Percentiles rank a stretch among this genome's conserved stretches.
Conservation (phyloP, 2,888 invertebrate genomes). For the Rugalucina vietnamica region DNA sequence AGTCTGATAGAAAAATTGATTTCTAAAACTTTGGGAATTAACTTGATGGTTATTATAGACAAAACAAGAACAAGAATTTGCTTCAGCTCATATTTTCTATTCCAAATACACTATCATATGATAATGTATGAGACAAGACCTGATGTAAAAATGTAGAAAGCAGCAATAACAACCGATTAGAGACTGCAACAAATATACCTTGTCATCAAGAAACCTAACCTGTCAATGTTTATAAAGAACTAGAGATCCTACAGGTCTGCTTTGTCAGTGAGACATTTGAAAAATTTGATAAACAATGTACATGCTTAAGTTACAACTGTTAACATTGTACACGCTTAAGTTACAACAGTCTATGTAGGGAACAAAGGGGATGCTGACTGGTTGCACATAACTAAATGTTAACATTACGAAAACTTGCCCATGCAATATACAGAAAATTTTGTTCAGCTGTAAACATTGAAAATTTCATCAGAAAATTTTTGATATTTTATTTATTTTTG, state of each 20-base stretch:
- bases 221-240: neutral
- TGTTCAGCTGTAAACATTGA: neutral
- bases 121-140: neutral
- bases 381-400: neutral
- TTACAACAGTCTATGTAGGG: neutral
- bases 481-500: neutral
- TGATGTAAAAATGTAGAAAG: constrained; percentile 14
- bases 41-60: too few relatives aligned
- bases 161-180: neutral
- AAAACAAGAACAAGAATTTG: neutral
- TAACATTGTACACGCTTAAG: neutral
- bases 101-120: constrained; percentile 3
- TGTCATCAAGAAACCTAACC: neutral
- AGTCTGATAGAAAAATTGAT: too few relatives aligned
- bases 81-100: neutral
- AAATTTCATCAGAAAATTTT: neutral
- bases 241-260: neutral
- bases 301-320: neutral
- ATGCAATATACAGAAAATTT: neutral
- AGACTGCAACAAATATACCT: neutral
- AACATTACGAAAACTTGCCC: neutral
- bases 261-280: neutral
- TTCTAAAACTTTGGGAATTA: too few relatives aligned
- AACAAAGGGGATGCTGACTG: neutral
- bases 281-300: neutral